Base-by-base conservation (phyloP, 2,113 vertebrate species). In the Oxyura jamaicensis region DNA sequence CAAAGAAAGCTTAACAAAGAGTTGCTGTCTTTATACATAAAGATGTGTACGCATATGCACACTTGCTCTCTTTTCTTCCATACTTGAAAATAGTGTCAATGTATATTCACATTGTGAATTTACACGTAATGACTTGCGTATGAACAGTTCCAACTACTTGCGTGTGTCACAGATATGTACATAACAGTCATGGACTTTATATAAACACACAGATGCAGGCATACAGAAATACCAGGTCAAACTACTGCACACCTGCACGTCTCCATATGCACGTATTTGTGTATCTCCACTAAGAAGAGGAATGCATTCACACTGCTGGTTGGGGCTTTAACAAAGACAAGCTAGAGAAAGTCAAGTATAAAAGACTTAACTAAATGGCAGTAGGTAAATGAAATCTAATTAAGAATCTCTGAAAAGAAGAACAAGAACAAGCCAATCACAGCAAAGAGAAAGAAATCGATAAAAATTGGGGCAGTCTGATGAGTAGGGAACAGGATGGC, bases 221-320 rank as follows among this genome's bases (percentile, higher is more conserved):
- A 2, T 44, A 41, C 31, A 11, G 44, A 69, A 72, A 31, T 76
- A 59, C 53, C 35, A 5, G 6, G 14, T 31, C 23, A 20, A 26
- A 22, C 20, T 63, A 29, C 5, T 20, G 33, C 20, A 46, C 12
- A n/a, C 44, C 41, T 28, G 33, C 20, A 46, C 10, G 33, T 55
- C 46, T 71, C 4, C 33, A 1, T n/a, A 6, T 10, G 31, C 15
- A 17, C 4, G 0, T 56, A 18, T 6, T 8, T 15, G 8, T 46
- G 3, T 42, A 11, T 55, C 0, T 1, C 13, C 56, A 68, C 1
- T 3, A 55, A 74, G 6, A 25, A 21, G 42, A 85, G 39, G 5
- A 65, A 19, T 39, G 1, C 6, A 16, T 36, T 55, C 26, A 46
- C 3, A 21, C 66, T 90, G 15, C 36, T 90, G 28, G 19, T 63